Percentiles rank a stretch among this genome's conserved stretches.
Evolutionary conservation across 2,888 invertebrate species (phyloP).

Genomic region (Melanostoma scalare): DNA sequence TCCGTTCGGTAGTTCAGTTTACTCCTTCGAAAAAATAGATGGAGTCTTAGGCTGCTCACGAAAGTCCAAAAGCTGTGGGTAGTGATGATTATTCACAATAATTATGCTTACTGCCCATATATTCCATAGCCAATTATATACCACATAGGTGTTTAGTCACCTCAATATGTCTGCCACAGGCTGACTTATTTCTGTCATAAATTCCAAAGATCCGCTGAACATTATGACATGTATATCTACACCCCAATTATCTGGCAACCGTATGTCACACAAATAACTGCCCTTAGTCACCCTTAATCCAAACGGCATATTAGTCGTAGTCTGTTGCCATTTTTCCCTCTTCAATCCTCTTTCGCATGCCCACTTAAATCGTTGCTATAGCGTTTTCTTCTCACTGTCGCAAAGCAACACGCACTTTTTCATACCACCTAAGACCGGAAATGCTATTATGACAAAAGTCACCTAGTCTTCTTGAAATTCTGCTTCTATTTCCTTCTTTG

Average conservation of each 20-base stretch:
- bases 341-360: neutral
- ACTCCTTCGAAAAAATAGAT: too few relatives aligned
- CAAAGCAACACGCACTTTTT: conserved; percentile 27
- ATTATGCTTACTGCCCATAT: too few relatives aligned
- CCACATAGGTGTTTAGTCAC: too few relatives aligned
- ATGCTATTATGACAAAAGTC: conserved; percentile 57
- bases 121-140: too few relatives aligned
- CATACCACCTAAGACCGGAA: conserved; percentile 17
- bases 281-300: conserved; percentile 46
- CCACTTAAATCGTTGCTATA: neutral
- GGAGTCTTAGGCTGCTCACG: too few relatives aligned
- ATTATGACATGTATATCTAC: conserved; percentile 42
- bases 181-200: conserved; percentile 43
- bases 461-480: conserved; percentile 19
- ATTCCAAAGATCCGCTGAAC: conserved; percentile 28
- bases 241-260: conserved; percentile 53
- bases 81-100: too few relatives aligned
- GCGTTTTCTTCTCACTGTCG: conserved; percentile 1
- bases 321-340: conserved; percentile 9
- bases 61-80: too few relatives aligned
- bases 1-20: too few relatives aligned
- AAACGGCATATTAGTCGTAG: conserved; percentile 25
- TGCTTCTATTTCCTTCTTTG: conserved; percentile 35
- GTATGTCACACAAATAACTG: conserved; percentile 43
- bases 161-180: neutral